These are phyloP conservation scores for Vollenhovia emeryi DNA, from an alignment of 1,140 invertebrate species.

Conservation along the genomic window DNA sequence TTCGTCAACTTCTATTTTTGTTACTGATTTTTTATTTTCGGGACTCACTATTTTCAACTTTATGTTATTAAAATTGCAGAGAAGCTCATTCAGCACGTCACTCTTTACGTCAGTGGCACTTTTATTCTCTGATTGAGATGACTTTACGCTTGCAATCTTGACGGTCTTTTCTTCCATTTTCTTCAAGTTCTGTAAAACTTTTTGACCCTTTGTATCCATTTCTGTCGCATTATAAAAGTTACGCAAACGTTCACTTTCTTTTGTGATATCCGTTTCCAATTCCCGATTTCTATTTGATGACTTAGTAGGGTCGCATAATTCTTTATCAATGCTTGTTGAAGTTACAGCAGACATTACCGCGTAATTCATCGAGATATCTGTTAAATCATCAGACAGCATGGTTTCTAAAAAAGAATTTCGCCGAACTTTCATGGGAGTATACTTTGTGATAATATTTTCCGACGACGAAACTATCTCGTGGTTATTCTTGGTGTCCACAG, in stretches of 20 bases:
- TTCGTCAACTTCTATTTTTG: background rate
- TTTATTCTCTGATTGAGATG: slow-evolving; percentile 56
- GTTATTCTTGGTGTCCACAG: slow-evolving; percentile 2
- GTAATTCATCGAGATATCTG: slow-evolving; percentile 35
- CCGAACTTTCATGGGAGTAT: slow-evolving; percentile 41
- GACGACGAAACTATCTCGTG: background rate
- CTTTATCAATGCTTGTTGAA: background rate
- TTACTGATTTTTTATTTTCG: background rate
- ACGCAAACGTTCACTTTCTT: background rate
- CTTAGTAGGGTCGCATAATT: background rate
- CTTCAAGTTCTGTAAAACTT: background rate
- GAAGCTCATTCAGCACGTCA: slow-evolving; percentile 80
- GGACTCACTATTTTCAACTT: slow-evolving; percentile 74
- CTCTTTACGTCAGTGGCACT: slow-evolving; percentile 74
- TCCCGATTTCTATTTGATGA: background rate
- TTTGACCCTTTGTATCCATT: background rate
- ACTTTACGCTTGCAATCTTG: background rate
- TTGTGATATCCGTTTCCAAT: background rate
- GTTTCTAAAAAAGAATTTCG: slow-evolving; percentile 78
- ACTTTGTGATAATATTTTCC: background rate
- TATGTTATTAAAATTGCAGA: slow-evolving; percentile 80
- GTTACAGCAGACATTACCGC: slow-evolving; percentile 69
- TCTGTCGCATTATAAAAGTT: slow-evolving; percentile 3
- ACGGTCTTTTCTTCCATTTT: background rate
- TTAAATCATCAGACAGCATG: slow-evolving; percentile 75